These are phyloP conservation scores for Parapristionchus giblindavisi DNA, from an alignment of 2,888 invertebrate genomes.

Conservation along the genomic window DNA sequence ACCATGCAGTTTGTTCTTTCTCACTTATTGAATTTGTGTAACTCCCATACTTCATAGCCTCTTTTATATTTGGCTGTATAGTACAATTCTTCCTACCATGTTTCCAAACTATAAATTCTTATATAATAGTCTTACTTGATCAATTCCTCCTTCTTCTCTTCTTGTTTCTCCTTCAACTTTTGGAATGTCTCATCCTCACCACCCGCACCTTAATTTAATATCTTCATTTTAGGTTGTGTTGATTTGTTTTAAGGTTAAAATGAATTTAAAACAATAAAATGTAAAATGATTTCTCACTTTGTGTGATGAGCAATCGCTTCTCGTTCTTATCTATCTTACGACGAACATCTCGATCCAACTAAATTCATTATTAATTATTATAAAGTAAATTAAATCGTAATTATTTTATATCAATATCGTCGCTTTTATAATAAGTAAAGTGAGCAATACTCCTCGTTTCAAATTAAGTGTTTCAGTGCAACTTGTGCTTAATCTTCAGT, in stretches of 20 bases:
- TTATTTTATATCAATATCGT: neutral
- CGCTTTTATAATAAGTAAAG: too few species aligned
- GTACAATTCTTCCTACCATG: too few species aligned
- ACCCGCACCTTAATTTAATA: neutral
- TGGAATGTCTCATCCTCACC: constrained; percentile 24
- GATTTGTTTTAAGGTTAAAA: too few species aligned
- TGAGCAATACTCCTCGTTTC: too few species aligned
- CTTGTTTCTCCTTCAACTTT: constrained; percentile 24
- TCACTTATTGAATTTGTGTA: too few species aligned
- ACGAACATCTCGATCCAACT: constrained; percentile 37
- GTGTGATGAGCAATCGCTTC: constrained; percentile 36
- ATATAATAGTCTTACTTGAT: constrained; percentile 13
- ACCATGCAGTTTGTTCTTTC: too few species aligned
- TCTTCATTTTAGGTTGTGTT: too few species aligned
- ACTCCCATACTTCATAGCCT: too few species aligned
- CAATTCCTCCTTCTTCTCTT: constrained; percentile 29
- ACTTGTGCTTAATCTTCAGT: too few species aligned
- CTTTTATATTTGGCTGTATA: too few species aligned
- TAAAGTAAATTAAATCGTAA: neutral
- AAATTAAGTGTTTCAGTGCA: too few species aligned
- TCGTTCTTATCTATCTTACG: constrained; percentile 39
- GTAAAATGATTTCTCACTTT: constrained; percentile 7
- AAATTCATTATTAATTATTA: neutral
- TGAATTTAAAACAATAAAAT: neutral
- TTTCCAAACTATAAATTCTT: too few species aligned